Evolutionary conservation across 2,113 vertebrate genomes (phyloP).

Genomic region (Synodontis membranacea): DNA sequence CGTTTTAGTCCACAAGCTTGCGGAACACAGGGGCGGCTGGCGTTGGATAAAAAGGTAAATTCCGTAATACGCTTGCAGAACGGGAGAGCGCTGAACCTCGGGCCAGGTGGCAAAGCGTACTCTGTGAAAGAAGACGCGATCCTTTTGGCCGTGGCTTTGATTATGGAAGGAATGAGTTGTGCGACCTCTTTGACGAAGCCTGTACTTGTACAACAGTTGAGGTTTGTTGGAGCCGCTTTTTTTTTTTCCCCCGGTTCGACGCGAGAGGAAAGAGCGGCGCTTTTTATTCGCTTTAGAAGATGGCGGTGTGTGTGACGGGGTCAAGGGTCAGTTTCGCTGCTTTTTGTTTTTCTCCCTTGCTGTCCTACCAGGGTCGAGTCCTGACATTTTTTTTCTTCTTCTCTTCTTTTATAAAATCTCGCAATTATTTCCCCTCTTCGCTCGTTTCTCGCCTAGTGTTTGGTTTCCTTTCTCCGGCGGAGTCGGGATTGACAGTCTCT

Average conservation of each 20-base stretch:
- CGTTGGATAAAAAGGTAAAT: constrained; percentile 20
- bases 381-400: constrained; percentile 12
- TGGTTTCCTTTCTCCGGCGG: background rate
- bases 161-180: constrained; percentile 20
- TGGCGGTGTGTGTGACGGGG: background rate
- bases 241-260: constrained; percentile 1
- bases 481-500: constrained; percentile 35
- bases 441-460: background rate
- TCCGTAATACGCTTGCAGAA: background rate
- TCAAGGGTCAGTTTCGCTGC: constrained; percentile 19
- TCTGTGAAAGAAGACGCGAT: background rate
- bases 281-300: constrained; percentile 19
- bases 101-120: background rate
- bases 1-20: background rate
- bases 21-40: background rate
- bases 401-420: constrained; percentile 5
- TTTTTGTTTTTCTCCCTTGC: constrained; percentile 29
- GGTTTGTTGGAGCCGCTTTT: background rate
- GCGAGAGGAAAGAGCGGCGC: background rate
- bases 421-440: background rate
- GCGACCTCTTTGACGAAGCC: constrained; percentile 28
- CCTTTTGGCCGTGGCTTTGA: constrained; percentile 31
- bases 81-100: background rate
- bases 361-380: constrained; percentile 6
- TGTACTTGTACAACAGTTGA: background rate